Evolutionary conservation across 2,797 vertebrate species (phyloP).

Genomic region (Nyctalus aviator): DNA sequence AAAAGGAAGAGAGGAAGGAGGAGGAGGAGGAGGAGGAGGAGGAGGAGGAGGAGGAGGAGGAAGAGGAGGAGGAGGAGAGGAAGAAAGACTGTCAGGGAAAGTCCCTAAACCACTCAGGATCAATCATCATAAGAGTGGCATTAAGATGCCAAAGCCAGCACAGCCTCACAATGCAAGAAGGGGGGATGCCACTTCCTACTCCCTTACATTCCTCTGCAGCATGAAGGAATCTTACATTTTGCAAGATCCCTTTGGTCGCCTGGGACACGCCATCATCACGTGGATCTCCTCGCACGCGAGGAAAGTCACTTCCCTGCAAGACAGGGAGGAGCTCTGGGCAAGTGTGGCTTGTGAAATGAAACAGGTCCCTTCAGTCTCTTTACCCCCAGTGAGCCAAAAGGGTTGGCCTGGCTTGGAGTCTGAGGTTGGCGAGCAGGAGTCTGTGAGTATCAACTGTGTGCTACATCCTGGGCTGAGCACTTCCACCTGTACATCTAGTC

Average conservation of each 20-base stretch:
- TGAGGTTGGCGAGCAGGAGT: not conserved
- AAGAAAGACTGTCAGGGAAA: not conserved
- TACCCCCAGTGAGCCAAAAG: not conserved
- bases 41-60: not conserved
- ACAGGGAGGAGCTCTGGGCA: not conserved
- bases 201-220: not conserved
- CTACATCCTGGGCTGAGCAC: rapidly evolving
- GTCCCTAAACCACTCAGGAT: not conserved
- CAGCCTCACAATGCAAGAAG: not conserved
- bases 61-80: not conserved
- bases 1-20: not conserved
- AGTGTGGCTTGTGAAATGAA: constrained; percentile 58
- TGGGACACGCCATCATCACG: constrained; percentile 56
- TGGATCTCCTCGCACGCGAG: constrained; percentile 60
- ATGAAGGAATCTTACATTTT: constrained; percentile 23
- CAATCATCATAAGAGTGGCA: not conserved
- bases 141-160: not conserved
- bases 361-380: not conserved
- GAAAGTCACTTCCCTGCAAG: constrained; percentile 62
- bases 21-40: no score
- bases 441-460: not conserved
- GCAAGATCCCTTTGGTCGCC: constrained; percentile 63
- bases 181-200: constrained; percentile 21
- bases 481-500: no score
- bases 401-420: not conserved